phyloP scores from a whole-genome alignment of 2,888 invertebrate genomes.

The Heteromurus nitidus region DNA sequence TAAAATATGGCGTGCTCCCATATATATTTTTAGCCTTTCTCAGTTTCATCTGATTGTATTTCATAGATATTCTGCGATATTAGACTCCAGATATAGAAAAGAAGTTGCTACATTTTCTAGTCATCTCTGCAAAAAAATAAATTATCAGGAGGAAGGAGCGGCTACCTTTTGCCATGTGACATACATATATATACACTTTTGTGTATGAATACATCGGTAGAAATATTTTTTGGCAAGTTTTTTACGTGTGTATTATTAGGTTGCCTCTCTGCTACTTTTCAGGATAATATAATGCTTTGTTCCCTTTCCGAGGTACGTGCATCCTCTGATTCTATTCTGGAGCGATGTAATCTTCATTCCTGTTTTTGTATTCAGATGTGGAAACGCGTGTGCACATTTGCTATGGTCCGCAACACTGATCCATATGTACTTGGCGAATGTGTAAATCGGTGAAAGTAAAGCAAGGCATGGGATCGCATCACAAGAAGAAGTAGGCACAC shows the following conservation, averaged over 20 bases:
- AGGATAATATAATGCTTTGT: not conserved
- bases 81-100: not conserved
- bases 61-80: slow-evolving; percentile 18
- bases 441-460: slow-evolving; percentile 40
- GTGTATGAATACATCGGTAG: not conserved
- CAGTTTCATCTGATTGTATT: slow-evolving; percentile 20
- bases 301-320: not conserved
- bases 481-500: not conserved
- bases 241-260: not conserved
- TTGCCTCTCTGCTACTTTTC: not conserved
- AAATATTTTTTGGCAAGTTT: slow-evolving; percentile 1
- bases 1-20: too few relatives aligned
- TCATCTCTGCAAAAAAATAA: not conserved
- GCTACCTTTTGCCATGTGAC: too few relatives aligned
- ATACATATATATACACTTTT: too few relatives aligned
- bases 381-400: slow-evolving; percentile 35
- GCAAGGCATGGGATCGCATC: too few relatives aligned
- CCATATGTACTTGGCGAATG: slow-evolving; percentile 1
- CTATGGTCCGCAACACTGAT: too few relatives aligned
- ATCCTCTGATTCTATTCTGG: not conserved
- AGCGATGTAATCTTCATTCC: slow-evolving; percentile 20
- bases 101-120: not conserved
- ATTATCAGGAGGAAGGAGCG: too few relatives aligned
- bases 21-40: too few relatives aligned
- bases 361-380: slow-evolving; percentile 35